phyloP scores from a whole-genome alignment of 2,113 vertebrate species.

The Prochilodus magdalenae region DNA sequence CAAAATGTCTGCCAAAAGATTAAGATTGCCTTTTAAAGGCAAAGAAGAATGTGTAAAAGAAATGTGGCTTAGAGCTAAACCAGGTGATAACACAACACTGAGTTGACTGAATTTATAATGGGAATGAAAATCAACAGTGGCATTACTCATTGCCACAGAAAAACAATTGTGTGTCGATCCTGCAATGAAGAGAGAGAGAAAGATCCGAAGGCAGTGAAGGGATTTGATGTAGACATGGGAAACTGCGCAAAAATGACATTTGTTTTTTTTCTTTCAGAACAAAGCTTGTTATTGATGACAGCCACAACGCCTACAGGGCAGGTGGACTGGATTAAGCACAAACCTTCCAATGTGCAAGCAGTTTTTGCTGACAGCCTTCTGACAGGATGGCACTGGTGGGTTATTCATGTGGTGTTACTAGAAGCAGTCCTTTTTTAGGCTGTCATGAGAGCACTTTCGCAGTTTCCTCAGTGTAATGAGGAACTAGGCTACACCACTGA shows the following conservation, averaged over 20 bases:
- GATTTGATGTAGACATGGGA: background rate
- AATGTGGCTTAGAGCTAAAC: background rate
- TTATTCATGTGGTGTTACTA: constrained; percentile 4
- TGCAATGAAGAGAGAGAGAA: background rate
- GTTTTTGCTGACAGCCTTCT: constrained; percentile 6
- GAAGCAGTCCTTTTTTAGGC: constrained; percentile 4
- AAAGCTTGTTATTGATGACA: constrained; percentile 15
- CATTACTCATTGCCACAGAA: too few relatives aligned
- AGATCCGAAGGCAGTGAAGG: background rate
- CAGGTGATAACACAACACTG: background rate
- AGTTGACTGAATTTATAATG: background rate
- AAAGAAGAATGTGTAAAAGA: too few relatives aligned
- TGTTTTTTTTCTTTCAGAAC: background rate
- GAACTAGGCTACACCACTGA: background rate
- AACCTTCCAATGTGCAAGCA: constrained; percentile 1
- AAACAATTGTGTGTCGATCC: background rate
- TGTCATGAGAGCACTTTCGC: background rate
- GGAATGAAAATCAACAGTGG: background rate
- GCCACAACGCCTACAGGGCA: background rate
- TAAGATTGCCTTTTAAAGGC: too few relatives aligned
- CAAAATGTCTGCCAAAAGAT: background rate
- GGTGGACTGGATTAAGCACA: constrained; percentile 15
- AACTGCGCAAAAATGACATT: background rate
- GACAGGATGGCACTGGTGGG: background rate
- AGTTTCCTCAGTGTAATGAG: constrained; percentile 4